Conservation (phyloP, 2,797 vertebrate species). For the Danio tinwini region DNA sequence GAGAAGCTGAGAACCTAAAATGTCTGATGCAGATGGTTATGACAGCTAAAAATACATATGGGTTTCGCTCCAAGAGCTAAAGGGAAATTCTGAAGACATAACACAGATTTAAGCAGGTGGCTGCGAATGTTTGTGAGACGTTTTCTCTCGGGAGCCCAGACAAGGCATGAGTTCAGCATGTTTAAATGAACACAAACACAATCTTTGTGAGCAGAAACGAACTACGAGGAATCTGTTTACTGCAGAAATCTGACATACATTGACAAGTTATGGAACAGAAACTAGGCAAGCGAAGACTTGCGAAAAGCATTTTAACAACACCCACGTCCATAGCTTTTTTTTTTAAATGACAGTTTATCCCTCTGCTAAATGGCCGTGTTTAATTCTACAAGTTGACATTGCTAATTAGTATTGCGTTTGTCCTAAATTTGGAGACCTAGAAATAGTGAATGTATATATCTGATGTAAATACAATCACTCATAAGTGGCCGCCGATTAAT, state of each 20-base stretch:
- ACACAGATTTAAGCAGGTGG: conserved; percentile 47
- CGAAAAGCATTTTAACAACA: conserved; percentile 61
- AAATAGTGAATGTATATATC: neutral
- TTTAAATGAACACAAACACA: conserved; percentile 33
- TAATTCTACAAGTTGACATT: neutral
- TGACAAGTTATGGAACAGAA: conserved; percentile 73
- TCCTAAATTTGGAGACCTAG: neutral
- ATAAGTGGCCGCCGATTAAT: neutral
- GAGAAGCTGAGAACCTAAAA: conserved; percentile 23
- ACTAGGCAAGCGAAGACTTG: conserved; percentile 78
- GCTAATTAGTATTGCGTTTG: neutral
- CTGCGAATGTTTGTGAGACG: conserved; percentile 35
- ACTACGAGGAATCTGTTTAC: conserved; percentile 66
- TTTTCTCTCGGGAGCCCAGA: conserved; percentile 29
- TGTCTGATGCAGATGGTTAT: conserved; percentile 16
- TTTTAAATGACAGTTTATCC: conserved; percentile 17
- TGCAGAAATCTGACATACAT: conserved; percentile 66
- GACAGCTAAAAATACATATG: conserved; percentile 20
- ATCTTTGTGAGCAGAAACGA: conserved; percentile 49
- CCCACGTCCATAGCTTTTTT: conserved; percentile 38
- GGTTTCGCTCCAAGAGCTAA: conserved; percentile 25
- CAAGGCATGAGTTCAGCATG: conserved; percentile 59
- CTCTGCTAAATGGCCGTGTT: neutral
- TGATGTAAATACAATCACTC: neutral
- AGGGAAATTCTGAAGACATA: conserved; percentile 47